Percentiles rank a stretch among this genome's conserved stretches.
Evolutionary conservation across 1,140 invertebrate species (phyloP).

Genomic region (Tetramorium alpestre): DNA sequence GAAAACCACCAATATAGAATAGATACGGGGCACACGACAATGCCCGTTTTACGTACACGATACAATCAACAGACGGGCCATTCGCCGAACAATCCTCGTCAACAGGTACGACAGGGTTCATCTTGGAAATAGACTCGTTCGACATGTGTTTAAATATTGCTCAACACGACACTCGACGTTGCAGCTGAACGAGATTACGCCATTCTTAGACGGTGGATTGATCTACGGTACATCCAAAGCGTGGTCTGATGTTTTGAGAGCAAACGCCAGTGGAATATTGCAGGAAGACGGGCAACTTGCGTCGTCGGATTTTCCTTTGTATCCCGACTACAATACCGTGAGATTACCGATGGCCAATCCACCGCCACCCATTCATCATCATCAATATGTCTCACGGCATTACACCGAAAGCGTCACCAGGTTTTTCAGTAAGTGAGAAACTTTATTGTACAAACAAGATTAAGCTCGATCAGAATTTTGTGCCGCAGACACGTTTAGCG

Average conservation of each 20-base stretch:
- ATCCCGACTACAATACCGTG: slow-evolving; percentile 86
- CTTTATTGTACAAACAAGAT: slow-evolving; percentile 38
- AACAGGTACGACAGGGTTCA: slow-evolving; percentile 82
- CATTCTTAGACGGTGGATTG: slow-evolving; percentile 88
- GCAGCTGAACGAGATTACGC: slow-evolving; percentile 88
- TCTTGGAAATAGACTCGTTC: not conserved
- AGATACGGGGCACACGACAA: slow-evolving; percentile 75
- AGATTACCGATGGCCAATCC: slow-evolving; percentile 87
- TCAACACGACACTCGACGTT: slow-evolving; percentile 4
- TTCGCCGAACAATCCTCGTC: slow-evolving; percentile 87
- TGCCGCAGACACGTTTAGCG: slow-evolving; percentile 72
- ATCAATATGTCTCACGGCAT: slow-evolving; percentile 79
- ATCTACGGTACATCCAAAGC: slow-evolving; percentile 88
- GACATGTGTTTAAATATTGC: too few species aligned
- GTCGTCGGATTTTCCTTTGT: slow-evolving; percentile 80
- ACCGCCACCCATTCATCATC: slow-evolving; percentile 86
- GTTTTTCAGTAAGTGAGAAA: slow-evolving; percentile 87
- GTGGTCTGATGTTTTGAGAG: slow-evolving; percentile 87
- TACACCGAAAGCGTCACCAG: slow-evolving; percentile 83
- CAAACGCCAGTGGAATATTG: slow-evolving; percentile 84
- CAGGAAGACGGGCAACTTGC: slow-evolving; percentile 83
- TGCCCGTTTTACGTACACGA: slow-evolving; percentile 85
- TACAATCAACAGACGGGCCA: slow-evolving; percentile 85
- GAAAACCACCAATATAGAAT: slow-evolving; percentile 80
- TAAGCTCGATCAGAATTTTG: slow-evolving; percentile 60